Percentiles rank a stretch among this genome's conserved stretches.
Conservation (phyloP, 2,113 vertebrate genomes). For the Eudyptes chrysolophus region DNA sequence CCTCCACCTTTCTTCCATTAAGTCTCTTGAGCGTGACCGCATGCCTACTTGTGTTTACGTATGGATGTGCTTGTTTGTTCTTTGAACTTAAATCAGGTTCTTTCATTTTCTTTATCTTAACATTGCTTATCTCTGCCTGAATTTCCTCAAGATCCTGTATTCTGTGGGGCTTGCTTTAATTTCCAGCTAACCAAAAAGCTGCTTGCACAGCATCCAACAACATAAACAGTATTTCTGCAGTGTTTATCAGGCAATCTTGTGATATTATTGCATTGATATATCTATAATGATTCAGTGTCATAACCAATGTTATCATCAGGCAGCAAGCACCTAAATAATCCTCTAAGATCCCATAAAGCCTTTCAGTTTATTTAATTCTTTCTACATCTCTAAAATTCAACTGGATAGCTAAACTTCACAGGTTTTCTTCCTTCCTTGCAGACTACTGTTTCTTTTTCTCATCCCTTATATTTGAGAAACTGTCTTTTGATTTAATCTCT, state of each 20-base stretch:
- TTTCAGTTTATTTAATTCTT: slow-evolving; percentile 45
- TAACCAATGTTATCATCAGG: slow-evolving; percentile 41
- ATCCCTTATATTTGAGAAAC: not conserved
- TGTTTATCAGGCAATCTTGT: slow-evolving; percentile 42
- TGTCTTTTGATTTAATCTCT: slow-evolving; percentile 16
- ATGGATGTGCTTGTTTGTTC: not conserved
- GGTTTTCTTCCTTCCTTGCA: slow-evolving; percentile 7
- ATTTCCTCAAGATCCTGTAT: not conserved
- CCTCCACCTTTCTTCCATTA: slow-evolving; percentile 16
- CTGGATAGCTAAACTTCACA: not conserved
- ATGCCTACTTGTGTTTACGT: not conserved
- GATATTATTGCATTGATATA: slow-evolving; percentile 41
- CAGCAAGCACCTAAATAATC: slow-evolving; percentile 43
- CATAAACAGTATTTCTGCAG: slow-evolving; percentile 10
- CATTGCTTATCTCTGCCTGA: not conserved
- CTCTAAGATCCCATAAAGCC: slow-evolving; percentile 5
- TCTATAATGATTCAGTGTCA: slow-evolving; percentile 35
- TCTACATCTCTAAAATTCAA: not conserved
- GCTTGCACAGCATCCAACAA: slow-evolving; percentile 27
- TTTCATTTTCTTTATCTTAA: slow-evolving; percentile 39
- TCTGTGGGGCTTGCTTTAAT: slow-evolving; percentile 15
- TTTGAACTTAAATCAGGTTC: not conserved
- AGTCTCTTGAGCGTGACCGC: not conserved
- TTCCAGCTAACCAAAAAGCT: slow-evolving; percentile 20
- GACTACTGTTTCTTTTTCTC: not conserved